phyloP scores from a whole-genome alignment of 2,113 vertebrate genomes.

The Podocnemis expansa region DNA sequence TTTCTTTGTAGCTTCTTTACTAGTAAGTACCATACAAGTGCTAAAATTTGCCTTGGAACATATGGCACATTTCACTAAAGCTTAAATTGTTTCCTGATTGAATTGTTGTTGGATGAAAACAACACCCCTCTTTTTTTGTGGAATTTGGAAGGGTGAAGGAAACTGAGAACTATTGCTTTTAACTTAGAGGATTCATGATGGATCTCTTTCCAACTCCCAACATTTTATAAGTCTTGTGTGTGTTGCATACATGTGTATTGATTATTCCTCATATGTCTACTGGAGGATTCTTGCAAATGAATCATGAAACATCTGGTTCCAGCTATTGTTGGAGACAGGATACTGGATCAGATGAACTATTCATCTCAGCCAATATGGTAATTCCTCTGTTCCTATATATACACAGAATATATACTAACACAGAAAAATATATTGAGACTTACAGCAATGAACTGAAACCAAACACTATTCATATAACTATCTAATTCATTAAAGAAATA shows the following conservation, averaged over 20 bases:
- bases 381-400: neutral
- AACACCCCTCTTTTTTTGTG: neutral
- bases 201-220: neutral
- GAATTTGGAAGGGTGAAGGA: neutral
- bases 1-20: slow-evolving; percentile 34
- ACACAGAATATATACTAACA: neutral
- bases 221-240: neutral
- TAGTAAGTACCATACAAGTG: neutral
- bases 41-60: slow-evolving; percentile 24
- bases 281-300: neutral
- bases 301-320: neutral
- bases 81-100: neutral
- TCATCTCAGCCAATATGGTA: neutral
- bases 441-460: neutral
- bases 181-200: neutral
- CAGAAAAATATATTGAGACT: neutral
- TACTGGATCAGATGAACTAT: neutral
- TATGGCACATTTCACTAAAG: neutral
- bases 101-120: neutral
- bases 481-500: neutral
- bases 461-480: neutral
- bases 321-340: neutral
- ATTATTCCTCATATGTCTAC: neutral
- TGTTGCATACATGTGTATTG: rapidly evolving
- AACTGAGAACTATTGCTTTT: neutral